Evolutionary conservation across 2,888 invertebrate genomes (phyloP).

Genomic region (Dermolepida albohirtum): DNA sequence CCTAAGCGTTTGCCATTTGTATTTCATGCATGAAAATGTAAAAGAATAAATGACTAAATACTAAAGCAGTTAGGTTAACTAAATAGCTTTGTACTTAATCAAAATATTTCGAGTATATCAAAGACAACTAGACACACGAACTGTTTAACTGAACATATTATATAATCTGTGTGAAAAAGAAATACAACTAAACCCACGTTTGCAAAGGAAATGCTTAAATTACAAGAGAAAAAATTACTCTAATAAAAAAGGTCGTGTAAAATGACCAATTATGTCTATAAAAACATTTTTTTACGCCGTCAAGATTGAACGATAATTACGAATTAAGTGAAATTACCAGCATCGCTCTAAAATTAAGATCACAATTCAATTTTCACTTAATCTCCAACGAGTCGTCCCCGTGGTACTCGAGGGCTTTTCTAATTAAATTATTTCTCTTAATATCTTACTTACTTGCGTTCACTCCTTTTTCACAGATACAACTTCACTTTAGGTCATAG

Average conservation of each 20-base stretch:
- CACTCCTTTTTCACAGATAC: background rate
- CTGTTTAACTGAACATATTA: no score
- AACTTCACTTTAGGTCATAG: conserved; percentile 1
- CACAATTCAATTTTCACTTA: conserved; percentile 9
- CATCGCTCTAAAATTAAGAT: conserved; percentile 8
- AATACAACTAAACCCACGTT: no score
- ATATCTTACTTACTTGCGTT: conserved; percentile 27
- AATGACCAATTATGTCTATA: background rate
- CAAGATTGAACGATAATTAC: conserved; percentile 26
- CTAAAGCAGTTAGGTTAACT: no score
- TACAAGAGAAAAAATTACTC: background rate
- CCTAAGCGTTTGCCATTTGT: no score
- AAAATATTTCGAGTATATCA: no score
- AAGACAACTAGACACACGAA: no score
- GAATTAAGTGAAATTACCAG: conserved; percentile 16
- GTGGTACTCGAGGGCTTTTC: background rate
- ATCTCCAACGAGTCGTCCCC: background rate
- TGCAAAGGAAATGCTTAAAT: no score
- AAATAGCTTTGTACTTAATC: no score
- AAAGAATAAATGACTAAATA: no score
- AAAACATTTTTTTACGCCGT: conserved; percentile 8
- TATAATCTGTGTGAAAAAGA: no score
- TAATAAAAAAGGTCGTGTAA: conserved; percentile 23
- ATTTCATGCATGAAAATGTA: no score
- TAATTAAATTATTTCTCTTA: background rate